Percentiles rank a stretch among this genome's conserved stretches.
Evolutionary conservation across 2,797 vertebrate species (phyloP).

Genomic region (Sphaeramia orbicularis): DNA sequence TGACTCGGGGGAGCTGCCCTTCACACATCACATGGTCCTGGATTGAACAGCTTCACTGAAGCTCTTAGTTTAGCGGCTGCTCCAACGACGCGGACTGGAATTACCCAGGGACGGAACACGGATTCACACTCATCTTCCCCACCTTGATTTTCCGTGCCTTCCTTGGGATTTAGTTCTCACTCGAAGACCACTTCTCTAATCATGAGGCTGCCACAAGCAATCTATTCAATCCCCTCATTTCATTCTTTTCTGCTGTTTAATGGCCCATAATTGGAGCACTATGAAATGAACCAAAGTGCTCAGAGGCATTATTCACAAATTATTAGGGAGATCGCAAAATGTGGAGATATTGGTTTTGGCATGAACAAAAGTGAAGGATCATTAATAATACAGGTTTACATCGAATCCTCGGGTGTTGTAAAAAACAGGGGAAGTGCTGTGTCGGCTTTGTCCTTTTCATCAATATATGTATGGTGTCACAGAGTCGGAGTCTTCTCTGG

Average conservation of each 20-base stretch:
- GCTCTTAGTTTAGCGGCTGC: constrained; percentile 24
- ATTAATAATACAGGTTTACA: constrained; percentile 70
- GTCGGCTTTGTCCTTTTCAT: constrained; percentile 32
- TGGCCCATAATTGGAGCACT: constrained; percentile 73
- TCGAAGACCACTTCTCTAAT: constrained; percentile 45
- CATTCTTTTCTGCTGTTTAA: constrained; percentile 64
- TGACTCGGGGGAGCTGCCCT: constrained; percentile 34
- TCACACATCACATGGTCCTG: constrained; percentile 39
- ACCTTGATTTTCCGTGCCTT: constrained; percentile 24
- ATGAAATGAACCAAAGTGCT: constrained; percentile 62
- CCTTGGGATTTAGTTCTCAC: constrained; percentile 36
- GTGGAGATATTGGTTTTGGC: constrained; percentile 67
- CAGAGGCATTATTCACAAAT: constrained; percentile 67
- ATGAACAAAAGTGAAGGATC: constrained; percentile 56
- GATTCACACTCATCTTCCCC: constrained; percentile 34
- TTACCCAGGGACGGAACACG: neutral
- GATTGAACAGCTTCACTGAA: constrained; percentile 37
- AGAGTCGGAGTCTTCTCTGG: constrained; percentile 17
- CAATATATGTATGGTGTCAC: constrained; percentile 29
- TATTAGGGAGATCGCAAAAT: constrained; percentile 68
- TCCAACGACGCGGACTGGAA: constrained; percentile 13
- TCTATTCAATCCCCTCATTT: constrained; percentile 50
- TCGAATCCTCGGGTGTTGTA: constrained; percentile 51
- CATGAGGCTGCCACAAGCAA: constrained; percentile 61
- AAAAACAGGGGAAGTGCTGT: constrained; percentile 19